phyloP scores from a whole-genome alignment of 53 echinoderm and acorn worm genomes.

The Patiria pectinifera region DNA sequence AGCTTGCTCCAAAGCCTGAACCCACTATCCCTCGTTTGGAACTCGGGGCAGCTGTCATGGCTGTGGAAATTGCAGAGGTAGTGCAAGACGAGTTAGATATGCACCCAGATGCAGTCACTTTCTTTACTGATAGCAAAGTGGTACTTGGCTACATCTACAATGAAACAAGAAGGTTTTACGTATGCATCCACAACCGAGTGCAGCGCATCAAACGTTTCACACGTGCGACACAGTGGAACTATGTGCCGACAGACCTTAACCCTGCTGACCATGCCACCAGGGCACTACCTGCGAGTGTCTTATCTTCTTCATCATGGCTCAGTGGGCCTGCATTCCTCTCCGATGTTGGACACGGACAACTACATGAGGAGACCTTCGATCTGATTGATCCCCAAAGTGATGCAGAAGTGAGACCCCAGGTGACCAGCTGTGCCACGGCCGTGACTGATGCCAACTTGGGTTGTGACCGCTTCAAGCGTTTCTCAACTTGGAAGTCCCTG shows the following conservation, averaged over 20 bases:
- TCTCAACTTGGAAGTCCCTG: constrained; percentile 45
- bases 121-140: constrained; percentile 67
- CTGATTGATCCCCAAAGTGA: constrained; percentile 26
- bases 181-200: constrained; percentile 66
- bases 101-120: constrained; percentile 30
- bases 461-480: constrained; percentile 36
- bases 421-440: constrained; percentile 14
- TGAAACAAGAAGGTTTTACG: constrained; percentile 64
- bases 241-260: constrained; percentile 39
- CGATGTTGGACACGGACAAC: background rate
- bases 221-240: constrained; percentile 64
- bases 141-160: constrained; percentile 67
- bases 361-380: background rate
- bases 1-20: constrained; percentile 63
- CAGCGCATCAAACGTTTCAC: constrained; percentile 56
- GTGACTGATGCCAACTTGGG: constrained; percentile 1
- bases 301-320: constrained; percentile 22
- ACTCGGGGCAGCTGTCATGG: constrained; percentile 68
- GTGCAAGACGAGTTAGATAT: constrained; percentile 28
- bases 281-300: background rate
- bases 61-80: constrained; percentile 44
- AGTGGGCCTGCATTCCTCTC: constrained; percentile 33
- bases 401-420: constrained; percentile 35
- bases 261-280: constrained; percentile 66
- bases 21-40: constrained; percentile 69